Evolutionary conservation across 2,797 vertebrate species (phyloP), one percentile per base, ranked within the genome.

Genomic region (Coracias cyanogaster): DNA sequence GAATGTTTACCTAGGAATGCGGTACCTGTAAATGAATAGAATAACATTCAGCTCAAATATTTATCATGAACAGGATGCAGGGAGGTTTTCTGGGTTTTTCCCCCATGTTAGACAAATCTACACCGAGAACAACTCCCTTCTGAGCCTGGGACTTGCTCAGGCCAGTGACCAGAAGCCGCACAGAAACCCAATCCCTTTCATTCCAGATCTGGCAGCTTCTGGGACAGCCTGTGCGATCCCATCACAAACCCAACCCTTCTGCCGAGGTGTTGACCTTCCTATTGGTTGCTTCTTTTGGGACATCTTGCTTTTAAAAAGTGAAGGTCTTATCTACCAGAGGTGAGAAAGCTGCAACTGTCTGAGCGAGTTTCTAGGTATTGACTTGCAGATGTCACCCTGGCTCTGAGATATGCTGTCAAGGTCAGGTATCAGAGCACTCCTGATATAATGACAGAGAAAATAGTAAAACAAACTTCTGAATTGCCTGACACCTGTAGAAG

Each of bases 1-100:
- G 52, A 83, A 94, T 46, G 28, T 96, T 97, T 97, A 82, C 58
- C 52, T 93, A 84, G 94, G 81, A 96, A 95, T 83, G 33, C 28
- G 52, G 39, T 80, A 49, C 88, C 81, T 88, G 60, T 13, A 22
- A 72, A 43, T 87, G 15, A 48, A 45, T 9, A 55, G 41, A 54
- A 48, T 29, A 80, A 45, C 52, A 72, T 70, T 70, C 74, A 82
- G 17, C 58, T 88, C 79, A 86, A 90, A 78, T 70, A 52, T 29
- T 15, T 60, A 55, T 49, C 33, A 76, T 31, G n/a, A 72, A 73
- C 20, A 80, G 48, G 43, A 54, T 41, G 29, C 15, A 74, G 52
- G 48, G 43, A 45, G 25, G 29, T 55, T 70, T 82, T 71, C 37
- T 65, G 43, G 18, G 7, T 4, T 89, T 91, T 70, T 69, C 35